phyloP scores from a whole-genome alignment of 2,797 vertebrate genomes.

The Sebastes aleutianus region DNA sequence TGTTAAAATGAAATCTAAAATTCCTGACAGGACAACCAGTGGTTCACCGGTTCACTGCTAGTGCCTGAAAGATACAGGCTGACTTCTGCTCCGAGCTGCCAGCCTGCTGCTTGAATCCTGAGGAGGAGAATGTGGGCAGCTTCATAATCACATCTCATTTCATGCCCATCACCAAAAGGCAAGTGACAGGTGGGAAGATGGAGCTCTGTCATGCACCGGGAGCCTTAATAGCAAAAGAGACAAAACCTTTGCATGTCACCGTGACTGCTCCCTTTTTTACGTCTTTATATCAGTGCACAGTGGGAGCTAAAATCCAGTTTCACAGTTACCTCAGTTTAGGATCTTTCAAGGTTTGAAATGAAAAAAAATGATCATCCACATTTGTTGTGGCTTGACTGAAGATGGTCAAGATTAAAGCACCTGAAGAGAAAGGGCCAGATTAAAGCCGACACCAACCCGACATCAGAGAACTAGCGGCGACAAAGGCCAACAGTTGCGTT shows the following conservation, averaged over 20 bases:
- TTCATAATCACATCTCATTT: constrained; percentile 45
- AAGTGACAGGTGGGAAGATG: constrained; percentile 16
- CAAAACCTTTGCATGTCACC: background rate
- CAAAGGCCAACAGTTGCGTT: background rate
- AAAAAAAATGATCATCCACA: background rate
- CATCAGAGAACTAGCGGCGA: no score
- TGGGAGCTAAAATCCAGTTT: background rate
- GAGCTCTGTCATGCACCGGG: background rate
- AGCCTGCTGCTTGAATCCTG: background rate
- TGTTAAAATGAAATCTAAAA: background rate
- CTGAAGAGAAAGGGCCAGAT: background rate
- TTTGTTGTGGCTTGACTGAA: background rate
- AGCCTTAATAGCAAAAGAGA: background rate
- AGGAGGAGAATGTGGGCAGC: constrained; percentile 29
- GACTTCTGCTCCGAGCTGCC: constrained; percentile 1
- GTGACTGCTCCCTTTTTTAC: background rate
- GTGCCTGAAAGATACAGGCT: background rate
- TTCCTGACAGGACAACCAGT: background rate
- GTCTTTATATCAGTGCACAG: background rate
- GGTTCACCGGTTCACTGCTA: background rate
- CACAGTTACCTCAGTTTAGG: background rate
- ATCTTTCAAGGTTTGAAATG: background rate
- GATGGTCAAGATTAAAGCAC: background rate
- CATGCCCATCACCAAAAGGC: constrained; percentile 39
- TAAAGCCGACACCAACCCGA: no score